Conservation (phyloP, 2,797 vertebrate genomes). For the Pipistrellus pygmaeus region DNA sequence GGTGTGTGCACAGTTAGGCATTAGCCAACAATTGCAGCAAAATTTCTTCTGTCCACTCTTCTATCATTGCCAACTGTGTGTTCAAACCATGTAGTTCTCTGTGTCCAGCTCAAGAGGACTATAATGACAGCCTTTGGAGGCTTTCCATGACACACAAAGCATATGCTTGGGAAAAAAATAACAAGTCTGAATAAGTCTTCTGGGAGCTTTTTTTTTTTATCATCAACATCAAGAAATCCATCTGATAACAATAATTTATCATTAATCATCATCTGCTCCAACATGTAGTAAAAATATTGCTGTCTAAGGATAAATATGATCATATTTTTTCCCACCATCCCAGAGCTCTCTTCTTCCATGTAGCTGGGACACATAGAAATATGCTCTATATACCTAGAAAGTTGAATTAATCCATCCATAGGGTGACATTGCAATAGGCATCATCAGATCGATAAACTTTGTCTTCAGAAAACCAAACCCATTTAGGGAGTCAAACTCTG, state of each 20-base stretch:
- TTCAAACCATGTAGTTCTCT: background rate
- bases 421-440: rapidly evolving
- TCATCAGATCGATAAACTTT: background rate
- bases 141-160: background rate
- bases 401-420: background rate
- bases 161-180: background rate
- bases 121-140: background rate
- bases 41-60: background rate
- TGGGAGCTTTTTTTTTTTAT: background rate
- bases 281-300: background rate
- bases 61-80: background rate
- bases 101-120: background rate
- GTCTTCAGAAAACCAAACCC: background rate
- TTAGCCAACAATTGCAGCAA: background rate
- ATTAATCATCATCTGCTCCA: background rate
- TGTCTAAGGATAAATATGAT: background rate
- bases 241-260: background rate
- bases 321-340: background rate
- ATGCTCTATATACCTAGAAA: background rate
- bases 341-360: background rate
- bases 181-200: background rate
- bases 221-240: background rate
- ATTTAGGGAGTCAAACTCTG: background rate
- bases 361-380: background rate
- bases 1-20: background rate